phyloP scores from a whole-genome alignment of 2,888 invertebrate genomes.

The Xestia c-nigrum region DNA sequence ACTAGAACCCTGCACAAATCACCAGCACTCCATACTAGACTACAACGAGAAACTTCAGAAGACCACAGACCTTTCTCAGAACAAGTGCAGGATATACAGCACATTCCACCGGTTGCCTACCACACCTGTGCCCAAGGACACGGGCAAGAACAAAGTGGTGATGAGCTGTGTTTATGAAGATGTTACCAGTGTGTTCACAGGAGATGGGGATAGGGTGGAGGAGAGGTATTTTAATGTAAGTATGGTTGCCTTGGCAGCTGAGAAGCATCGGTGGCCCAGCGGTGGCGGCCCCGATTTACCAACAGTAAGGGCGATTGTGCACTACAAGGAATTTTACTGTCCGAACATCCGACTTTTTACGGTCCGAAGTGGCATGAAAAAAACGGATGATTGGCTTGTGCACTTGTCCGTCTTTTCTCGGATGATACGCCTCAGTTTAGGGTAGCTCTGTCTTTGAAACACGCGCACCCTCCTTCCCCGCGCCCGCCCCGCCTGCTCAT shows the following conservation, averaged over 20 bases:
- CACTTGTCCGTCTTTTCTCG: no score
- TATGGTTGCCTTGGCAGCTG: constrained; percentile 25
- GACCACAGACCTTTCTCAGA: constrained; percentile 72
- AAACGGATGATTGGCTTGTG: no score
- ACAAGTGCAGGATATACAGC: constrained; percentile 79
- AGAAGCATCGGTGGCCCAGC: no score
- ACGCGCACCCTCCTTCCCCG: no score
- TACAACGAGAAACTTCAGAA: constrained; percentile 82
- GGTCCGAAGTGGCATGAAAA: no score
- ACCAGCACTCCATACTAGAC: constrained; percentile 77
- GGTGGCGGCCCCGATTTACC: no score
- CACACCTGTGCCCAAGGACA: constrained; percentile 61
- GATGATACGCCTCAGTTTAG: no score
- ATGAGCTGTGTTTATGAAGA: constrained; percentile 76
- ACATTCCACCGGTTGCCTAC: constrained; percentile 79
- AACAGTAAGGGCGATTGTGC: no score
- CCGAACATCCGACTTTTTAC: no score
- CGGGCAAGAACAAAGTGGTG: constrained; percentile 53
- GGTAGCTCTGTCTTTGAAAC: no score
- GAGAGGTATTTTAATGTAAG: constrained; percentile 78
- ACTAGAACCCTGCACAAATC: constrained; percentile 71
- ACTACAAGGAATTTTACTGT: no score
- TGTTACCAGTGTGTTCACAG: constrained; percentile 73
- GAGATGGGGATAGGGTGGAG: constrained; percentile 53
- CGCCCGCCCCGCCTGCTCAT: no score